Conservation (phyloP, 2,797 vertebrate genomes). For the Sebastes nivosus region DNA sequence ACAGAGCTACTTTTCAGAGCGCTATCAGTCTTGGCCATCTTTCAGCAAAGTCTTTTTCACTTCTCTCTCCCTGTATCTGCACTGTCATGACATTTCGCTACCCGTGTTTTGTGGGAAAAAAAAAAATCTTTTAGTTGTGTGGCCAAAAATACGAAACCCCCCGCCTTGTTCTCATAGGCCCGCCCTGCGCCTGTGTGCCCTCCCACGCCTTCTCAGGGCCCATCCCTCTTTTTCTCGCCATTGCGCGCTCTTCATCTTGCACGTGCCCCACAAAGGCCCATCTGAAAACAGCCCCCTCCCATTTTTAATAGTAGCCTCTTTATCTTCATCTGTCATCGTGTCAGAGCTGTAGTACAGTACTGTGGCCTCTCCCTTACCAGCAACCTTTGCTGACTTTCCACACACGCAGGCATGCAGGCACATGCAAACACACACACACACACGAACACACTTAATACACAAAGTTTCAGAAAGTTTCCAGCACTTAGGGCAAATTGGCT, state of each 20-base stretch:
- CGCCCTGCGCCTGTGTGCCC: conserved; percentile 40
- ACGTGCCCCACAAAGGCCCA: conserved; percentile 63
- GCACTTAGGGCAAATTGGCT: conserved; percentile 63
- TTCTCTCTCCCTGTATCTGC: conserved; percentile 44
- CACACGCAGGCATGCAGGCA: conserved; percentile 13
- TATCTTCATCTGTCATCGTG: conserved; percentile 83
- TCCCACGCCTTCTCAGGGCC: conserved; percentile 31
- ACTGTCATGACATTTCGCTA: conserved; percentile 71
- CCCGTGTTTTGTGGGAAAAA: conserved; percentile 30
- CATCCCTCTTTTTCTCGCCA: conserved; percentile 60
- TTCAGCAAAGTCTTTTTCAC: conserved; percentile 62
- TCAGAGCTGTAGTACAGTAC: conserved; percentile 61
- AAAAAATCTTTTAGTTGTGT: conserved; percentile 49
- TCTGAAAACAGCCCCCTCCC: conserved; percentile 65
- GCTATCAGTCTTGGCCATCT: conserved; percentile 78
- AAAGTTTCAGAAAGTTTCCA: conserved; percentile 63
- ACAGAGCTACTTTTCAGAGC: conserved; percentile 72
- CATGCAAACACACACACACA: conserved; percentile 9
- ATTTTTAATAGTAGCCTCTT: conserved; percentile 76
- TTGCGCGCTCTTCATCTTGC: conserved; percentile 60
- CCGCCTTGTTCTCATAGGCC: conserved; percentile 34
- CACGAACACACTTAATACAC: not conserved
- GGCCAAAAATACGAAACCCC: conserved; percentile 50
- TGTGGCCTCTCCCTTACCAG: conserved; percentile 51
- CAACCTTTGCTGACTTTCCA: conserved; percentile 49